Conservation (phyloP, 2,113 vertebrate species). For the Salvator merianae region DNA sequence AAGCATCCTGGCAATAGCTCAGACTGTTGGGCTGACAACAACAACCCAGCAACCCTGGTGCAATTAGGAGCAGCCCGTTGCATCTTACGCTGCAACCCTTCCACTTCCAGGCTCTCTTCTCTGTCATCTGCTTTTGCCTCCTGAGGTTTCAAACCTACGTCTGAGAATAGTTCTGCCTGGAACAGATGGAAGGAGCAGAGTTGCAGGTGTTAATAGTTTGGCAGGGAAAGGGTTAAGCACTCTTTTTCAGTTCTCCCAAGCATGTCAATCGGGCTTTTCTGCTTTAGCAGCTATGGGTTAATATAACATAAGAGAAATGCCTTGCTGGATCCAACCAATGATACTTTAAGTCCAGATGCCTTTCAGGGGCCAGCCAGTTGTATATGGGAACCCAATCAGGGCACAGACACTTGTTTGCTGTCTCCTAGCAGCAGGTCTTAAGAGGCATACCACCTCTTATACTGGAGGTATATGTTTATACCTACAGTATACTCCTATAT, state of each 20-base stretch:
- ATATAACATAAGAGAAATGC: no score
- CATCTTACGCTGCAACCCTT: neutral
- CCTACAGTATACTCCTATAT: neutral
- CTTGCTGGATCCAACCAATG: no score
- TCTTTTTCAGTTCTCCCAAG: neutral
- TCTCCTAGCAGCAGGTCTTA: no score
- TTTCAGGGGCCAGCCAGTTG: no score
- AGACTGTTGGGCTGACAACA: neutral
- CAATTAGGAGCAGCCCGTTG: neutral
- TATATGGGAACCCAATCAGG: no score
- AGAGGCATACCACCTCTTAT: no score
- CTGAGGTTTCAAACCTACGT: neutral
- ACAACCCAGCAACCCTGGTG: neutral
- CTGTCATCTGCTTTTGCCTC: neutral
- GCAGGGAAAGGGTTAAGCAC: no score
- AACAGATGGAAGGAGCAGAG: neutral
- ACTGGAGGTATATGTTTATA: no score
- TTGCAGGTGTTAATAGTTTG: neutral
- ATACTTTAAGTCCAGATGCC: no score
- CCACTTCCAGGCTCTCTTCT: neutral
- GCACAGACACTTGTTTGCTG: no score
- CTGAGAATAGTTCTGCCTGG: neutral
- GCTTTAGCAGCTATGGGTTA: no score
- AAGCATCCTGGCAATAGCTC: slow-evolving; percentile 21
- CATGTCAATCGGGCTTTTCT: neutral